Conservation (phyloP, 2,113 vertebrate genomes). For the Stegastes partitus region DNA sequence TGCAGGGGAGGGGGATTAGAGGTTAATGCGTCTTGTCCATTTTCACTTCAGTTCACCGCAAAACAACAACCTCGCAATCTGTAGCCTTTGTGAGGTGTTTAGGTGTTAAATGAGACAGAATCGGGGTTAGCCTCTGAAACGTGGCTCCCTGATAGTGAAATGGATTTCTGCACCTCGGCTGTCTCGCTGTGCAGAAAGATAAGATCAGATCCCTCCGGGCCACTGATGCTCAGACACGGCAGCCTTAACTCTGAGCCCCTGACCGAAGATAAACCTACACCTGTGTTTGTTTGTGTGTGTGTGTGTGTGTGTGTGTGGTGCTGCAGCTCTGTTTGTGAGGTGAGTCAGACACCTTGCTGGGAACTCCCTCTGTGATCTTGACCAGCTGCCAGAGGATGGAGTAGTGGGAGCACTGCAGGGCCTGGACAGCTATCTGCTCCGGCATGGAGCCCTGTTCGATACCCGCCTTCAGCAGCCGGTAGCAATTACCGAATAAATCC, state of each 20-base stretch:
- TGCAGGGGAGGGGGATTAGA: no score
- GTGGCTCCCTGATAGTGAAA: background rate
- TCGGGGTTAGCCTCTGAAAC: background rate
- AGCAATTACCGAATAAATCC: conserved; percentile 99
- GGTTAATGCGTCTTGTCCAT: background rate
- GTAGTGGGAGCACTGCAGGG: conserved; percentile 98
- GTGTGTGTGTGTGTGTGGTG: background rate
- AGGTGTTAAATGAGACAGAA: conserved; percentile 26
- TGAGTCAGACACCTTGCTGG: conserved; percentile 88
- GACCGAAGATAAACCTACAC: conserved; percentile 12
- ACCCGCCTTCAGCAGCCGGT: conserved; percentile 96
- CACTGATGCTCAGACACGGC: background rate
- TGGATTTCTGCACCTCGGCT: conserved; percentile 14
- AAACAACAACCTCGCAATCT: background rate
- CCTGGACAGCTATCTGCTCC: conserved; percentile 99
- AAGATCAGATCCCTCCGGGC: conserved; percentile 35
- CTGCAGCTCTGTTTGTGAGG: background rate
- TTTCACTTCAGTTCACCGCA: background rate
- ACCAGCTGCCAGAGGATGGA: conserved; percentile 99
- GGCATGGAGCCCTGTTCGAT: conserved; percentile 99
- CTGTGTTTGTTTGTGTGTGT: no score
- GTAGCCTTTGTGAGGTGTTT: background rate
- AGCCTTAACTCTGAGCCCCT: background rate
- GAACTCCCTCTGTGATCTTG: conserved; percentile 96
- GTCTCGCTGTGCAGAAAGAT: conserved; percentile 24